Evolutionary conservation across 2,888 invertebrate species (phyloP), one percentile per base, ranked within the genome.

Genomic region (Adela reaumurella): DNA sequence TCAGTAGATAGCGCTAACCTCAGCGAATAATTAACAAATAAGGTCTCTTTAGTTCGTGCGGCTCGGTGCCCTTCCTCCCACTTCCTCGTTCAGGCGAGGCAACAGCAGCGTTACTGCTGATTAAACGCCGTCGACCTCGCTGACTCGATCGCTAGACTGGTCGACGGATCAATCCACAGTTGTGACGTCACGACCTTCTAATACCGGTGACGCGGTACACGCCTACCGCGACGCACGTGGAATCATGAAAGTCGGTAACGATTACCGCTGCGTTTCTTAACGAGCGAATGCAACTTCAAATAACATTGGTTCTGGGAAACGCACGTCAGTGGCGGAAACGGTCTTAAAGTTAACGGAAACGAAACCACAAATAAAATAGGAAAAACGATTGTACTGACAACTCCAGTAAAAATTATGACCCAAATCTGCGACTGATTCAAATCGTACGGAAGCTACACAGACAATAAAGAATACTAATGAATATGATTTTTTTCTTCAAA

Each of bases 171-270:
- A 14, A 24, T 14, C 35, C 11, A 11, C 5, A 6, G 8, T 8
- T 24, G 24, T 14, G 35, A 74, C 73, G 70, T 72, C 73, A 72
- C 68, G 73, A 68, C 74, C 76, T 74, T 73, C 71, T 64, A 62
- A 62, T 61, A 59, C 62, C 59, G 59, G 63, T 73, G 73, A 74
- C 73, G 73, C 61, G 63, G 52, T 57, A 67, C 65, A 67, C 69
- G 67, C 70, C 72, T 68, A 68, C 54, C 52, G 43, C 65, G 61
- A 60, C 64, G 64, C 61, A 62, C 70, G 70, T 67, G 68, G 70
- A 67, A 35, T 35, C 8, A 35, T 14, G 35, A 35, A 3, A 35
- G 35, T 3, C 35, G 35, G 11, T n/a, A n/a, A n/a, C n/a, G n/a
- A n/a, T n/a, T n/a, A n/a, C n/a, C n/a, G n/a, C 35, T 35, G 35